A percentile compares a stretch with the other conserved stretches of the same genome.
Evolutionary conservation across 2,888 invertebrate species (phyloP).

Genomic region (Sceliomorpha sp.): DNA sequence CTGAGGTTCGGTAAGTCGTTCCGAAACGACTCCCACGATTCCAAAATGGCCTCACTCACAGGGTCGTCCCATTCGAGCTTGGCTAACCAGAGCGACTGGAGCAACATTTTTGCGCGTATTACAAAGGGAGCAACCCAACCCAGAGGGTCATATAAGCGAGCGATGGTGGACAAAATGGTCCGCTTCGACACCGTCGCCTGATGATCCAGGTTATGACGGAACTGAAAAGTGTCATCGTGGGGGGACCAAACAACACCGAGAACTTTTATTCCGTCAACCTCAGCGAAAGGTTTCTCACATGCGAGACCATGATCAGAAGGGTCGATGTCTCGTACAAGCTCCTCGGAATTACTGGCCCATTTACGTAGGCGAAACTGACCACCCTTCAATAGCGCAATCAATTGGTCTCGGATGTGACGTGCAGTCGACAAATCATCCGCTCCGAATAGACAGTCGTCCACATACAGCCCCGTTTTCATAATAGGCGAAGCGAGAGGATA

Average conservation of each 20-base stretch:
- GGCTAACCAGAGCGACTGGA: conserved; percentile 6
- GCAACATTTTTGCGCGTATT: conserved; percentile 3
- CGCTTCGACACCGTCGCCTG: not conserved
- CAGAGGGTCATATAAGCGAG: conserved; percentile 9
- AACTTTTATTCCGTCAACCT: conserved; percentile 5
- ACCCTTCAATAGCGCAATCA: conserved; percentile 8
- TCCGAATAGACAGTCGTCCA: conserved; percentile 25
- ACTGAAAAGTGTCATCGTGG: conserved; percentile 3
- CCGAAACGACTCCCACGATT: too few relatives aligned
- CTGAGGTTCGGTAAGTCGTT: too few relatives aligned
- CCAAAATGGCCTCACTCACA: too few relatives aligned
- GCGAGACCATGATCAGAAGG: conserved; percentile 11
- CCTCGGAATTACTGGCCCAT: conserved; percentile 14
- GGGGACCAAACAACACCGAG: conserved; percentile 7
- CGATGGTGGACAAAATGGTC: conserved; percentile 1
- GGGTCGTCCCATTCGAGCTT: too few relatives aligned
- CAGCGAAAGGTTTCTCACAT: conserved; percentile 1
- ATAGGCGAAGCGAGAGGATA: conserved; percentile 6
- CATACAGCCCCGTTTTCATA: conserved; percentile 2
- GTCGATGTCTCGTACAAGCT: conserved; percentile 13
- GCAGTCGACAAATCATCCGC: conserved; percentile 8
- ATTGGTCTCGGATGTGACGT: conserved; percentile 8
- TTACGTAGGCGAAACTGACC: conserved; percentile 31
- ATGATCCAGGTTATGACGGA: not conserved
- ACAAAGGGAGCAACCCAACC: conserved; percentile 17